These are phyloP conservation scores for Melanocharis versteri DNA, from an alignment of 2,113 vertebrate genomes.

Conservation along the genomic window DNA sequence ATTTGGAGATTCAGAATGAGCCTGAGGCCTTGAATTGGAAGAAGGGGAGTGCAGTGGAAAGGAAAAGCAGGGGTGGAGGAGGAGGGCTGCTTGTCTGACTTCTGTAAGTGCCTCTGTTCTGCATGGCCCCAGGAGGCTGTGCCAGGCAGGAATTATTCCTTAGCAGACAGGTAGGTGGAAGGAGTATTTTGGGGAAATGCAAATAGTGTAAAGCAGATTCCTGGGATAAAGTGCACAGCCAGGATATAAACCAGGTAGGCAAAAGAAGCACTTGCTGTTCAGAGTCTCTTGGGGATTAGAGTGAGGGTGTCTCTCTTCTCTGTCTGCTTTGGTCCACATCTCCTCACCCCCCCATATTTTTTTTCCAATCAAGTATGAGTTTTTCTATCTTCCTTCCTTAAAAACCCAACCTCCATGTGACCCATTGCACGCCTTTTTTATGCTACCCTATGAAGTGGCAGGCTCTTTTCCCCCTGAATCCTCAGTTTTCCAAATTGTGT, in stretches of 20 bases:
- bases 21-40: background rate
- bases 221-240: background rate
- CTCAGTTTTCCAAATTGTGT: background rate
- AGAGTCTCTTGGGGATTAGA: background rate
- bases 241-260: background rate
- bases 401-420: background rate
- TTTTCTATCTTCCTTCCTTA: background rate
- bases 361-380: rapidly evolving
- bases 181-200: background rate
- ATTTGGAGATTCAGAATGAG: background rate
- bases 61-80: background rate
- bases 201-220: background rate
- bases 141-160: background rate
- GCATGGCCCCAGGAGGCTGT: background rate
- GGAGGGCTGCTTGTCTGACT: background rate
- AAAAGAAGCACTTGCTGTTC: background rate
- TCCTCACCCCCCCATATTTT: too few species aligned
- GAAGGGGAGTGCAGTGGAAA: background rate
- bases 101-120: background rate
- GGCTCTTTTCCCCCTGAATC: background rate
- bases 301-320: background rate
- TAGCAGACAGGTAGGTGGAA: background rate
- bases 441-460: background rate
- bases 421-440: background rate
- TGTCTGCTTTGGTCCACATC: background rate